A percentile compares a stretch with the other conserved stretches of the same genome.
phyloP scores from a whole-genome alignment of 2,888 invertebrate genomes.

The Caenorhabditis sp. region DNA sequence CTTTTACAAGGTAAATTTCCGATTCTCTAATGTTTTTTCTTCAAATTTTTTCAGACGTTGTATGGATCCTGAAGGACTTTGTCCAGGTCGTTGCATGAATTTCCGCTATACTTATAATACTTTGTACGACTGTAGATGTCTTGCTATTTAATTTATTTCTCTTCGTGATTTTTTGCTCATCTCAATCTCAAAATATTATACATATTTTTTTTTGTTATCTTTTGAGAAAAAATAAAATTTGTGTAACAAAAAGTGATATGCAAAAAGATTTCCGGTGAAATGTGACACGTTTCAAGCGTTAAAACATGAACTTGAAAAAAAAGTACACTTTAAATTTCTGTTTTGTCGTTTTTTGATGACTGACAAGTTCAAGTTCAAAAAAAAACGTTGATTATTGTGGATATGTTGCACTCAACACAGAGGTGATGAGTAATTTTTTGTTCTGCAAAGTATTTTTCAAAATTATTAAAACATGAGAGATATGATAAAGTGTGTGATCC shows the following conservation, averaged over 20 bases:
- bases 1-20: conserved; percentile 50
- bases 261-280: conserved; percentile 1
- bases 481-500: not conserved
- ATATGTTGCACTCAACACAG: not conserved
- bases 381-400: too few species aligned
- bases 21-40: too few species aligned
- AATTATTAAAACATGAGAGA: not conserved
- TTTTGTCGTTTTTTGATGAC: not conserved
- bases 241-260: conserved; percentile 1
- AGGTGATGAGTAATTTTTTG: not conserved
- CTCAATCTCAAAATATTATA: conserved; percentile 1
- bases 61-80: conserved; percentile 57
- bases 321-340: not conserved
- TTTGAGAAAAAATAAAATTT: not conserved
- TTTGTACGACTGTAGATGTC: conserved; percentile 60
- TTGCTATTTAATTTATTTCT: conserved; percentile 19
- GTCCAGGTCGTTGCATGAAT: conserved; percentile 62
- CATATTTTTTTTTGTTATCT: not conserved
- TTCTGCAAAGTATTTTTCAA: not conserved
- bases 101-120: conserved; percentile 63
- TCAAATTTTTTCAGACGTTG: conserved; percentile 40
- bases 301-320: not conserved
- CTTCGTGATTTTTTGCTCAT: not conserved
- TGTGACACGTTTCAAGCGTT: not conserved
- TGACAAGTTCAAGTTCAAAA: not conserved